Conservation (phyloP, 1,140 invertebrate species). For the Drosophila pandora region DNA sequence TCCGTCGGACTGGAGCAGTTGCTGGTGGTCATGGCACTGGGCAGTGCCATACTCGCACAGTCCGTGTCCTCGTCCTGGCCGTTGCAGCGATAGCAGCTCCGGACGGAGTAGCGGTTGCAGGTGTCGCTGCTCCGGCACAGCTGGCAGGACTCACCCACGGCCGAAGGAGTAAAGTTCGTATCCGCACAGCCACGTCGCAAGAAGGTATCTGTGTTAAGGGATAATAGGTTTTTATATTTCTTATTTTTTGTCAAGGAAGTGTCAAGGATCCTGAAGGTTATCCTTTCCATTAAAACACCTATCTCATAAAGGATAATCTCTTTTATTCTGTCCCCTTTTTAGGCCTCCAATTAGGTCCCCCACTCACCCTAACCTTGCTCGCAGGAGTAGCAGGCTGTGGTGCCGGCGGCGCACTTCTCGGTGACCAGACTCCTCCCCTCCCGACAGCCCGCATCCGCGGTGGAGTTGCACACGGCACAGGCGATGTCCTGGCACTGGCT, state of each 20-base stretch:
- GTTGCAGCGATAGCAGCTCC: constrained; percentile 73
- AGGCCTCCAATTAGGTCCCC: too few species aligned
- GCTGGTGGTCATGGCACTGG: constrained; percentile 28
- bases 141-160: constrained; percentile 55
- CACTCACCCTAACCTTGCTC: constrained; percentile 71
- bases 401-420: constrained; percentile 51
- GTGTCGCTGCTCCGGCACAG: constrained; percentile 57
- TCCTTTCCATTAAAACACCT: neutral
- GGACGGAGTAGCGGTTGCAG: constrained; percentile 66
- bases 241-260: too few species aligned
- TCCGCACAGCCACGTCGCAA: constrained; percentile 70
- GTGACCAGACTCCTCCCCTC: constrained; percentile 29
- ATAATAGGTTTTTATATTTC: too few species aligned
- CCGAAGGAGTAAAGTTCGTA: constrained; percentile 10
- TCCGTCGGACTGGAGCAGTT: constrained; percentile 60
- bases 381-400: constrained; percentile 66
- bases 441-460: constrained; percentile 53
- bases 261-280: neutral
- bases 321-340: too few species aligned
- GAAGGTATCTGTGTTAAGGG: constrained; percentile 38
- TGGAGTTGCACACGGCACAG: constrained; percentile 68
- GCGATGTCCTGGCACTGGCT: constrained; percentile 62
- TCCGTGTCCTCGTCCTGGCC: constrained; percentile 53
- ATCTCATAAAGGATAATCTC: neutral
- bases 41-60: constrained; percentile 51